phyloP scores from a whole-genome alignment of 2,113 vertebrate genomes.

The Spermophilus dauricus region DNA sequence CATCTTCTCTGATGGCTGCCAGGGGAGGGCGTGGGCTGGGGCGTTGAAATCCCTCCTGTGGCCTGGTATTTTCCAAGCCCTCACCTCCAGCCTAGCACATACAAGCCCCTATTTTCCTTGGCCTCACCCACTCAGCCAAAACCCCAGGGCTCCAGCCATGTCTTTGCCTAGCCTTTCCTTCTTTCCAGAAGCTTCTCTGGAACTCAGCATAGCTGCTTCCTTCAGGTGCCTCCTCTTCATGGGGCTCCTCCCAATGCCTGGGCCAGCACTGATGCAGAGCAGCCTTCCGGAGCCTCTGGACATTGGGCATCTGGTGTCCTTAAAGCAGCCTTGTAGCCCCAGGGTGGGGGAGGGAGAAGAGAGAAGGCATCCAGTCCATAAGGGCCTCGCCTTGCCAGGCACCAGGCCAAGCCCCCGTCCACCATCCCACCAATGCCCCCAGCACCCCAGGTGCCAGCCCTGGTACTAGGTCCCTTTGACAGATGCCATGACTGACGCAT shows the following conservation, averaged over 20 bases:
- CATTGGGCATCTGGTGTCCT: neutral
- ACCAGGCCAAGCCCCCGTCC: neutral
- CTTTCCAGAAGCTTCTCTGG: neutral
- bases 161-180: neutral
- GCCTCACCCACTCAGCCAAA: neutral
- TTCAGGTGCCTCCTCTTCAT: neutral
- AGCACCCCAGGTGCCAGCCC: too few species aligned
- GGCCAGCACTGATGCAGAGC: neutral
- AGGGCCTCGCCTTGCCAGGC: neutral
- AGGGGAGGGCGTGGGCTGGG: neutral
- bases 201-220: neutral
- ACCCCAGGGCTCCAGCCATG: neutral
- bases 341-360: neutral
- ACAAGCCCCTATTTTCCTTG: too few species aligned
- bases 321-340: neutral
- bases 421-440: neutral
- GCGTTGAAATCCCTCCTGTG: too few species aligned
- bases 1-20: too few species aligned
- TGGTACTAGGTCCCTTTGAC: neutral
- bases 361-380: neutral
- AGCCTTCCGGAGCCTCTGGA: too few species aligned
- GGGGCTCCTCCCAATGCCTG: neutral
- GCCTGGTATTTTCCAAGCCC: neutral
- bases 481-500: neutral
- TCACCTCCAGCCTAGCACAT: neutral